Base-by-base conservation (phyloP, 2,888 invertebrate species). In the Sicus ferrugineus region DNA sequence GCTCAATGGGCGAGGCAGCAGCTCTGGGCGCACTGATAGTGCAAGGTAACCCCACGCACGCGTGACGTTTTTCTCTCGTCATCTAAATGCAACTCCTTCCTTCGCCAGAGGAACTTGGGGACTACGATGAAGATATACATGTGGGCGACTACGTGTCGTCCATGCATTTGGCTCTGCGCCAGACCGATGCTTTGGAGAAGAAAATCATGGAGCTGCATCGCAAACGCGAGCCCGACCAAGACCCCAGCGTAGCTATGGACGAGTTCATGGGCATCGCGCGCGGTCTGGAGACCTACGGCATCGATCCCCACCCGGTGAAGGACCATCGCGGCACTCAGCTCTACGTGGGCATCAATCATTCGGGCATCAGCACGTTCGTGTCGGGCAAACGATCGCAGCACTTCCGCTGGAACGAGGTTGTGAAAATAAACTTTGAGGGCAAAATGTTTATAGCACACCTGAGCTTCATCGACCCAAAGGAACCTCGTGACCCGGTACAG, bases 241-340 rank as follows among this genome's bases (percentile, higher is more conserved):
- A 93, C 63, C 92, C 95, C 2, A 91, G 93, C 68, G 93, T 94
- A 78, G 93, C 96, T 0, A 97, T 98, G 87, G 90, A 91, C 71
- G 90, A 92, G 76, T 98, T 98, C 86, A 89, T 98, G 78, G 93
- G 93, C 85, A 93, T 96, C 79, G 95, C 97, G 52, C 92, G 94
- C 75, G 91, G 93, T 75, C 88, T 98, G 69, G 98, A 98, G 85
- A 97, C 98, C 0, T 98, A 98, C 82, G 98, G 98, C 30, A 94
- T 98, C 42, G 98, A 98, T 87, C 98, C 98, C 11, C 97, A 98
- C 88, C 95, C 96, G 71, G 98, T 98, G 34, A 98, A 98, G 90
- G 98, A 98, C 84, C 95, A 96, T 84, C 91, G 95, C 11, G 94
- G 96, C 52, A 93, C 92, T 77, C 94, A 95, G 82, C 88, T 97